Percentiles rank a stretch among this genome's conserved stretches.
Conservation (phyloP, 1,140 invertebrate species). For the Drusus annulatus region DNA sequence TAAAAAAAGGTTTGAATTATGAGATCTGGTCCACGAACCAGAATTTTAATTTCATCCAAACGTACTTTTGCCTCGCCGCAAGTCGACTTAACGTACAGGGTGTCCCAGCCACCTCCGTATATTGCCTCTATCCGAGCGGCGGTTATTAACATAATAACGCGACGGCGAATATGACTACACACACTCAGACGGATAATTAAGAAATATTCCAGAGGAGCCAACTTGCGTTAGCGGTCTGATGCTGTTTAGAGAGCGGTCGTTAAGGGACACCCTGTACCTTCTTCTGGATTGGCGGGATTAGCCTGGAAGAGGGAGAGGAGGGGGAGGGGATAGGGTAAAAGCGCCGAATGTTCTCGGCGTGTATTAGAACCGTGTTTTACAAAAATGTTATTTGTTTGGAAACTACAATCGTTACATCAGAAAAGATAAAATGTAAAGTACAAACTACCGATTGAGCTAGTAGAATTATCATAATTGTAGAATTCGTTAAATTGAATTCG, state of each 20-base stretch:
- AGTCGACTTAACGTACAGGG: constrained; percentile 2
- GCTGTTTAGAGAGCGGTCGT: constrained; percentile 40
- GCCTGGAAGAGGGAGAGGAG: not conserved
- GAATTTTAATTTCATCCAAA: constrained; percentile 3
- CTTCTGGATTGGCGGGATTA: constrained; percentile 41
- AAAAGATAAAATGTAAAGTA: not conserved
- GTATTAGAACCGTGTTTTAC: not conserved
- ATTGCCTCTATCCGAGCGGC: constrained; percentile 51
- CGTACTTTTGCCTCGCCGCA: constrained; percentile 3
- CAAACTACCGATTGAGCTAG: too few species aligned
- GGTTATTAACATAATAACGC: constrained; percentile 59
- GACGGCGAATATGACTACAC: constrained; percentile 52
- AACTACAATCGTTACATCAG: not conserved
- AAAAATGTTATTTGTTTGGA: too few species aligned
- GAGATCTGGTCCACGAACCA: not conserved
- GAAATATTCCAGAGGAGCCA: constrained; percentile 54
- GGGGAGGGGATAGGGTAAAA: not conserved
- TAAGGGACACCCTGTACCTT: constrained; percentile 32
- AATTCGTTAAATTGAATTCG: too few species aligned
- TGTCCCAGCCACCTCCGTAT: constrained; percentile 13
- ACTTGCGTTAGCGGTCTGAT: constrained; percentile 25
- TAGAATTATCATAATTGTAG: too few species aligned
- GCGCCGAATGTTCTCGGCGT: constrained; percentile 4
- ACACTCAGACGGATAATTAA: constrained; percentile 58
- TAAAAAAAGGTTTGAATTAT: too few species aligned